phyloP scores from a whole-genome alignment of 2,888 invertebrate species.

The Taphrorychus bicolor region DNA sequence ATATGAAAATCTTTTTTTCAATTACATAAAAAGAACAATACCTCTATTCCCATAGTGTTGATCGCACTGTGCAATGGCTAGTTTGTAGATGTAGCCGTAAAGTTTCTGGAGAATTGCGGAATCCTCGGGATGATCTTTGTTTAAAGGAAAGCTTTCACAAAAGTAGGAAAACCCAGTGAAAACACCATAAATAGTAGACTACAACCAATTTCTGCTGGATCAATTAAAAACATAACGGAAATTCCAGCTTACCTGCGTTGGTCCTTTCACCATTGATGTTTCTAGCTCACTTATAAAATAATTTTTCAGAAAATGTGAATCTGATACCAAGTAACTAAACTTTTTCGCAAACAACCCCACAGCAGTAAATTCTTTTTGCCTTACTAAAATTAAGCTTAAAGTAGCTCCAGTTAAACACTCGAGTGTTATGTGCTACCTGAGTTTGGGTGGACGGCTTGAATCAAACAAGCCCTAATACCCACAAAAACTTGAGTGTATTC shows the following conservation, averaged over 20 bases:
- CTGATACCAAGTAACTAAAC: slow-evolving; percentile 47
- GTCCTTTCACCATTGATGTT: slow-evolving; percentile 42
- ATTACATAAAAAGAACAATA: no score
- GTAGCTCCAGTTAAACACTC: background rate
- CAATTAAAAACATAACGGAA: background rate
- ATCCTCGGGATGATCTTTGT: slow-evolving; percentile 42
- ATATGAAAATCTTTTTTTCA: no score
- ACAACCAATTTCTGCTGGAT: background rate
- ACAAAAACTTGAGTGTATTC: slow-evolving; percentile 43
- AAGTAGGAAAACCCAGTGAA: slow-evolving; percentile 50
- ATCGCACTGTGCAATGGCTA: slow-evolving; percentile 41
- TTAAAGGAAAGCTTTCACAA: slow-evolving; percentile 49
- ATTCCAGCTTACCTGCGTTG: slow-evolving; percentile 39
- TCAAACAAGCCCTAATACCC: slow-evolving; percentile 38
- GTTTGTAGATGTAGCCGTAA: slow-evolving; percentile 46
- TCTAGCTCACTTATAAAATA: slow-evolving; percentile 47
- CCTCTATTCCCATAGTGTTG: slow-evolving; percentile 49
- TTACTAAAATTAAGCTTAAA: slow-evolving; percentile 51
- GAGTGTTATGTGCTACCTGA: slow-evolving; percentile 42
- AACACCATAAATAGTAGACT: slow-evolving; percentile 45
- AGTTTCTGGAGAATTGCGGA: slow-evolving; percentile 44
- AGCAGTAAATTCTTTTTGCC: slow-evolving; percentile 47
- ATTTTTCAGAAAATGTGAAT: slow-evolving; percentile 43
- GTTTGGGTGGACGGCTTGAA: slow-evolving; percentile 42
- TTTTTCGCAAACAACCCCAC: slow-evolving; percentile 52